phyloP scores from a whole-genome alignment of 2,113 vertebrate genomes.

The Dipodomys spectabilis region DNA sequence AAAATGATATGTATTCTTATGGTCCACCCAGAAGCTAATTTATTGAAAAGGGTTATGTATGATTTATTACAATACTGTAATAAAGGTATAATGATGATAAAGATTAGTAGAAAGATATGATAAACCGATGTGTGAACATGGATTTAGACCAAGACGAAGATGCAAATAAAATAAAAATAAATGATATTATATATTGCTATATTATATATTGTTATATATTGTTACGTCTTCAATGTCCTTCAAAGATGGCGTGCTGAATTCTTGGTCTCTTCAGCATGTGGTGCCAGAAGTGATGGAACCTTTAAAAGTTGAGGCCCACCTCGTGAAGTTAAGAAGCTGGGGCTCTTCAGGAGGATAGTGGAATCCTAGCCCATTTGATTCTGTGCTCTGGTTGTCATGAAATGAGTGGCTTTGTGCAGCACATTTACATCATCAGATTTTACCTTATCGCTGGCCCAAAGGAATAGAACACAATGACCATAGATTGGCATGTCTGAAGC shows the following conservation, averaged over 20 bases:
- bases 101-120: not conserved
- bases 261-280: not conserved
- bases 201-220: too few species aligned
- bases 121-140: not conserved
- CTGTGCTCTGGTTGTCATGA: not conserved
- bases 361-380: fast-evolving
- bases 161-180: not conserved
- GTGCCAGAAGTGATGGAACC: fast-evolving
- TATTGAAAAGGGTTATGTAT: not conserved
- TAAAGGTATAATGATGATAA: not conserved
- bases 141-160: not conserved
- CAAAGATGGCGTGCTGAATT: not conserved
- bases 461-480: not conserved
- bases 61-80: too few species aligned
- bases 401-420: not conserved
- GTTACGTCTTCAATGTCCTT: not conserved
- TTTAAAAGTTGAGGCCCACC: too few species aligned
- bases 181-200: too few species aligned
- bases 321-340: too few species aligned
- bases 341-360: not conserved
- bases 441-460: not conserved
- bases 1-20: not conserved
- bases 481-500: not conserved
- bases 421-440: too few species aligned
- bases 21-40: not conserved